phyloP scores from a whole-genome alignment of 2,113 vertebrate genomes.

The Nycticorax nycticorax region DNA sequence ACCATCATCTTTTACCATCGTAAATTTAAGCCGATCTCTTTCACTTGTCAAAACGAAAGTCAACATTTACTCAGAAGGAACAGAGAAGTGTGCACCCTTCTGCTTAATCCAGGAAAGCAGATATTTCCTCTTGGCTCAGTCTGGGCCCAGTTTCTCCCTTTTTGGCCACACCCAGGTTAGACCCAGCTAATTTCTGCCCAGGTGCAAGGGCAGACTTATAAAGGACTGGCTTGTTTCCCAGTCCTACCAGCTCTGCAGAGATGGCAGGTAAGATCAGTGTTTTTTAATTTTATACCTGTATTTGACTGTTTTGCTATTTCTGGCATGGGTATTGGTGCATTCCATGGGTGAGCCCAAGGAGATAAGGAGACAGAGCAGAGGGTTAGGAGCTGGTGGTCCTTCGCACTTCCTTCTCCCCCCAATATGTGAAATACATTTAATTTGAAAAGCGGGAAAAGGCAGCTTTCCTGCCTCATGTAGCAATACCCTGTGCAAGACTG shows the following conservation, averaged over 20 bases:
- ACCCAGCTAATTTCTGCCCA: neutral
- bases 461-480: neutral
- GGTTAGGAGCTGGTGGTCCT: neutral
- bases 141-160: neutral
- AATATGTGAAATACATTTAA: neutral
- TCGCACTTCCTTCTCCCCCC: neutral
- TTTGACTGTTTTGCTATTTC: neutral
- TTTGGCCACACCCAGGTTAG: neutral
- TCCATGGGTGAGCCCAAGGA: neutral
- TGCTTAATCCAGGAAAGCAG: neutral
- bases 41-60: neutral
- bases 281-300: neutral
- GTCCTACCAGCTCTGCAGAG: neutral
- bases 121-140: constrained; percentile 44
- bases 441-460: neutral
- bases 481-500: neutral
- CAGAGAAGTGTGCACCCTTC: neutral
- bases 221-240: neutral
- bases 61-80: neutral
- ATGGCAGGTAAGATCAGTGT: constrained; percentile 37
- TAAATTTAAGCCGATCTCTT: neutral
- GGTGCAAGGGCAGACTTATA: neutral
- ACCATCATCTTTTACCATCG: neutral
- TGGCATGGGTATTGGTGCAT: neutral
- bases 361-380: neutral